phyloP scores from a whole-genome alignment of 2,797 vertebrate species.

The Coluber constrictor region DNA sequence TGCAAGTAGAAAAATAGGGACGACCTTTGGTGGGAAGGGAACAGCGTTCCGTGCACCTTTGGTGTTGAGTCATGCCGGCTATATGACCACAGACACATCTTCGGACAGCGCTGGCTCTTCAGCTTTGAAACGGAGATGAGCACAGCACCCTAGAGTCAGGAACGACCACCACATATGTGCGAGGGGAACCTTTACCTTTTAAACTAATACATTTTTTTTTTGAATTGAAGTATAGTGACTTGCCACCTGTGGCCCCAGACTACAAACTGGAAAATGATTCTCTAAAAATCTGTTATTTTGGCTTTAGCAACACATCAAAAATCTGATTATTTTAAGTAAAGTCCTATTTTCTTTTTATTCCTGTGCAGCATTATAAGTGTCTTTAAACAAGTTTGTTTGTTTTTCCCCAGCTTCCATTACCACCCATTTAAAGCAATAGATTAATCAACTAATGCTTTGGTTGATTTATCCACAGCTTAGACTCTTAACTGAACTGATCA shows the following conservation, averaged over 20 bases:
- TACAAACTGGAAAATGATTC: background rate
- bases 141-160: too few species aligned
- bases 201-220: background rate
- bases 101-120: too few species aligned
- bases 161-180: too few species aligned
- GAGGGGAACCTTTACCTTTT: too few species aligned
- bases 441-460: conserved; percentile 3
- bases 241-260: background rate
- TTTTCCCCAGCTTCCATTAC: background rate
- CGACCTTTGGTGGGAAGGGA: too few species aligned
- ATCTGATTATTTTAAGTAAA: background rate
- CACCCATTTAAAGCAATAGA: background rate
- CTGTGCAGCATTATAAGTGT: background rate
- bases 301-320: background rate
- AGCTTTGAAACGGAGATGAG: too few species aligned
- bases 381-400: background rate
- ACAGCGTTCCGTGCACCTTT: too few species aligned
- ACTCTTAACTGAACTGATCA: conserved; percentile 33
- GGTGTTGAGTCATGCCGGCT: too few species aligned
- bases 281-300: background rate
- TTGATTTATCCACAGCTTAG: background rate
- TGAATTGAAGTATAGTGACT: background rate
- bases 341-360: background rate
- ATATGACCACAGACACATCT: too few species aligned
- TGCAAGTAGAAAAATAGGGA: too few species aligned